Evolutionary conservation across 1,140 invertebrate species (phyloP).

Genomic region (Cyrtorhinus lividipennis): DNA sequence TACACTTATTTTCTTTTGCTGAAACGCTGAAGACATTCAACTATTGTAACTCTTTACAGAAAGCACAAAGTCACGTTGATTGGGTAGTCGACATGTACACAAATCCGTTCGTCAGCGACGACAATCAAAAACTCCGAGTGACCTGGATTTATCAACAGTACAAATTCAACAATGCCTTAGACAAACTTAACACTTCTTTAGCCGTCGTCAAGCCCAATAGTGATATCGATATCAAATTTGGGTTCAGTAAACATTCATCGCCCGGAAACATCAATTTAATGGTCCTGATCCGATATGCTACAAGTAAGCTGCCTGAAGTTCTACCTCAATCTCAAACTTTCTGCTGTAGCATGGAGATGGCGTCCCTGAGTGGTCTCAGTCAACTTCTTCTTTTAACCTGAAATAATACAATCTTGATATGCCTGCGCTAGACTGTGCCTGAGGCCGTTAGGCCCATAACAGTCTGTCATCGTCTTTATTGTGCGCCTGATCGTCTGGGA

Average conservation of each 20-base stretch:
- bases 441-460: no score
- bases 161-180: constrained; percentile 31
- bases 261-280: constrained; percentile 28
- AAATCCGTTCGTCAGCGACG: constrained; percentile 32
- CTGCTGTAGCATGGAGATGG: no score
- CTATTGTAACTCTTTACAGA: constrained; percentile 26
- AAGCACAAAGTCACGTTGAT: constrained; percentile 38
- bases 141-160: constrained; percentile 39
- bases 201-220: constrained; percentile 34
- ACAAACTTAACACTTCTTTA: constrained; percentile 32
- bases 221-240: constrained; percentile 35
- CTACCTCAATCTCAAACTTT: no score
- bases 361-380: no score
- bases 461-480: no score
- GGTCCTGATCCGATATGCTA: constrained; percentile 34
- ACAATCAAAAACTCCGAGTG: constrained; percentile 38
- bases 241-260: constrained; percentile 29
- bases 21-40: not conserved
- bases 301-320: constrained; percentile 30
- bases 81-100: constrained; percentile 36
- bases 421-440: no score
- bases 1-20: no score
- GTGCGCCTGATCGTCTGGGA: no score
- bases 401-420: no score
- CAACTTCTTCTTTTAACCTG: no score